These are phyloP conservation scores for Lucifuga dentata DNA, from an alignment of 2,113 vertebrate species.

Conservation along the genomic window DNA sequence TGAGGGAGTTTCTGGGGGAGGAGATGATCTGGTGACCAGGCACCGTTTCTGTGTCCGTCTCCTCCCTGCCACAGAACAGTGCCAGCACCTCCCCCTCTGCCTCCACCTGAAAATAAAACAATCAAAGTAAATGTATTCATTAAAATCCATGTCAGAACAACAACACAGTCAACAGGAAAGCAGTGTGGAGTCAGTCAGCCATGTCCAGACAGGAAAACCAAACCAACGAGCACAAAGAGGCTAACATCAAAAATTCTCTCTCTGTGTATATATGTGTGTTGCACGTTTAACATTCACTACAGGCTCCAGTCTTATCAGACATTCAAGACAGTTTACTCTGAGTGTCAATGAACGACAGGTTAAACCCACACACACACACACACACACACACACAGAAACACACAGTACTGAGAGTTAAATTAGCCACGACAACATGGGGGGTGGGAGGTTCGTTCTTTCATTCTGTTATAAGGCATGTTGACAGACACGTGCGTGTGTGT, in stretches of 20 bases:
- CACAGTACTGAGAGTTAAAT: constrained; percentile 1
- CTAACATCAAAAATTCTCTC: neutral
- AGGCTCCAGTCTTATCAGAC: constrained; percentile 22
- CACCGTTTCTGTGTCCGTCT: constrained; percentile 90
- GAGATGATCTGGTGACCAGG: constrained; percentile 84
- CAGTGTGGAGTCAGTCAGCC: no score
- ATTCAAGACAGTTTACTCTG: constrained; percentile 22
- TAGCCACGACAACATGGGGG: no score
- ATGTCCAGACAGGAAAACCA: no score
- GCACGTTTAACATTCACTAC: neutral
- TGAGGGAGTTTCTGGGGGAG: constrained; percentile 86
- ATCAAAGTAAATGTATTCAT: no score
- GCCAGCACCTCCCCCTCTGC: constrained; percentile 87
- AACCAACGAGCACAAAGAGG: no score
- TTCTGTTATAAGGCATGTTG: neutral
- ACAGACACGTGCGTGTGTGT: neutral
- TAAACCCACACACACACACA: constrained; percentile 13
- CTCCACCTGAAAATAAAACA: constrained; percentile 82
- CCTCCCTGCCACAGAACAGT: constrained; percentile 90
- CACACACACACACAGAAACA: constrained; percentile 18
- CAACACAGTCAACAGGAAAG: no score
- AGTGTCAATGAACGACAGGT: constrained; percentile 46
- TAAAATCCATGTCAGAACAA: no score
- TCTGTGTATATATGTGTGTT: neutral
- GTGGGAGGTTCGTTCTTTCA: neutral